Base-by-base conservation (phyloP, 2,888 invertebrate genomes). In the Ennomos quercinarius region DNA sequence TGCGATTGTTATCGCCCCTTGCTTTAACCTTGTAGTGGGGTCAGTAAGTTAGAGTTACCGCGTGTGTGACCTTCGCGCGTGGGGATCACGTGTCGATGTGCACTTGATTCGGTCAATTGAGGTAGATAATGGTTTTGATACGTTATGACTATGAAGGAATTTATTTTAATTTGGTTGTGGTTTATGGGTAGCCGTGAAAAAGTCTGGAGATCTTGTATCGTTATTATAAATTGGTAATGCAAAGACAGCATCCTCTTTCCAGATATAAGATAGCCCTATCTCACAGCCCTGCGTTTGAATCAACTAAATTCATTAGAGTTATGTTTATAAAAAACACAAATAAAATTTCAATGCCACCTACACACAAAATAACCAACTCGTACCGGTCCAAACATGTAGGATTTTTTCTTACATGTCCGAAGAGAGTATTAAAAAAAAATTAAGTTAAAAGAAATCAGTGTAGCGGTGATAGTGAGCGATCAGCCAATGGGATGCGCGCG, bases 371-470 rank as follows among this genome's bases (percentile, higher is more conserved):
- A 84, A 84, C 79, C 83, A 78, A 71, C 80, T 84, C 78, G 76
- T 89, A 90, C 91, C 85, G 84, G 91, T 92, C 82, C 84, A 86
- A 88, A 91, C 91, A 86, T 87, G 91, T 89, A 87, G 73, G 76
- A 79, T 90, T 91, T 92, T 88, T 87, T 91, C 91, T 90, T 79
- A 77, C 78, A 80, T 83, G 87, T 86, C 89, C 89, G 81, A 89
- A 83, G 86, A 85, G 84, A 83, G 84, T 85, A 84, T 81, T 80
- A 87, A 78, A 88, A 91, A 91, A 91, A 89, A 89, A 84, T 75
- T 78, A 78, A 83, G 85, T 89, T 84, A 89, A 87, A 91, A 91
- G 90, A 92, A 92, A 92, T 92, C 91, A 87, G 87, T 91, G 91
- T 91, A 89, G 89, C 90, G 89, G 89, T 89, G 91, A 92, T 91